Evolutionary conservation across 2,888 invertebrate species (phyloP).

Genomic region (Philereme vetulata): DNA sequence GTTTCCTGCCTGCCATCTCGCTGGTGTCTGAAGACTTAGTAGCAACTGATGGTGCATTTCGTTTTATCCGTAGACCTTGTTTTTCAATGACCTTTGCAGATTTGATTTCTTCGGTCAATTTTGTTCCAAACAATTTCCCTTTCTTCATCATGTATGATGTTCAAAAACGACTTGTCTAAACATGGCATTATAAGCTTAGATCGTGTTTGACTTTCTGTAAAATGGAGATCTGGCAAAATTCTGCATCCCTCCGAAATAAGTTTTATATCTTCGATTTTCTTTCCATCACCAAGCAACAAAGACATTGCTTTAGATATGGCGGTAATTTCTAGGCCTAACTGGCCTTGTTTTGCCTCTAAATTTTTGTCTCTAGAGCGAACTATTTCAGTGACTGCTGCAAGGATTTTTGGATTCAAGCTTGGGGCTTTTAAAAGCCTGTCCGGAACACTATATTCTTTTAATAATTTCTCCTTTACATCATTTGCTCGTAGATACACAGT

Average conservation of each 20-base stretch:
- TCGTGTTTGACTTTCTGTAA: constrained; percentile 6
- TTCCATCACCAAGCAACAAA: background rate
- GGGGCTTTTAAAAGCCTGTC: no score
- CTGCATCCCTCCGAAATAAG: no score
- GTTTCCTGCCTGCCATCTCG: constrained; percentile 1
- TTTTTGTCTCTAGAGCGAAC: constrained; percentile 8
- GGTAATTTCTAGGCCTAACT: background rate
- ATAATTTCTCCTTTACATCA: no score
- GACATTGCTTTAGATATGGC: constrained; percentile 13
- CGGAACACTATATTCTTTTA: no score
- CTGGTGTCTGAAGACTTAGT: background rate
- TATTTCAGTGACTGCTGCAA: no score
- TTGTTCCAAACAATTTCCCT: constrained; percentile 9
- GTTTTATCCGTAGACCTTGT: constrained; percentile 3
- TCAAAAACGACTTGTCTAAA: constrained; percentile 2
- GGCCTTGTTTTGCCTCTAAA: constrained; percentile 9
- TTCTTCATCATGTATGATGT: constrained; percentile 1
- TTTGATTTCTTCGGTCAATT: background rate
- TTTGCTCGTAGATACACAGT: no score
- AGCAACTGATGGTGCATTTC: background rate
- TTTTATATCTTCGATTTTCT: constrained; percentile 10
- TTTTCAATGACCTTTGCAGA: constrained; percentile 7
- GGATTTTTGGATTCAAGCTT: no score
- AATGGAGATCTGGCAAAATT: constrained; percentile 16
- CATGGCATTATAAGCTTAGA: constrained; percentile 6